A percentile compares a stretch with the other conserved stretches of the same genome.
Evolutionary conservation across 2,888 invertebrate species (phyloP).

Genomic region (Nysson spinosus): DNA sequence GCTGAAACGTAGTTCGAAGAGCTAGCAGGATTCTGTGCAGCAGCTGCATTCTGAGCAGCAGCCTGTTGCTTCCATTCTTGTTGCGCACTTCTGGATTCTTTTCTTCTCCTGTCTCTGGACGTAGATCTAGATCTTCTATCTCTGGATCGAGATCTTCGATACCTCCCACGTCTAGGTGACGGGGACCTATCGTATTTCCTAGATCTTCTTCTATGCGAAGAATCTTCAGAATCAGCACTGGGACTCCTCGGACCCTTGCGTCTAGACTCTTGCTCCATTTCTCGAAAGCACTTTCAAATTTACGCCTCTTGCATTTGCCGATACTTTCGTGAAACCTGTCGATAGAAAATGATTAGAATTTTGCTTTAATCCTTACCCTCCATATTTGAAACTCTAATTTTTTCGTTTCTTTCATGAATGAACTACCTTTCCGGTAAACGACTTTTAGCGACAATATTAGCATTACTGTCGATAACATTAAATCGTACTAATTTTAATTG

Average conservation of each 20-base stretch:
- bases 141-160: slow-evolving; percentile 71
- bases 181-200: slow-evolving; percentile 73
- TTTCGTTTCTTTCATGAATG: no score
- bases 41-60: slow-evolving; percentile 52
- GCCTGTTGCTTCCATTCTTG: slow-evolving; percentile 69
- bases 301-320: neutral
- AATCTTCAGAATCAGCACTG: slow-evolving; percentile 72
- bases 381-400: no score
- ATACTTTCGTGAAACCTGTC: no score
- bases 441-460: no score
- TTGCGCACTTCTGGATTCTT: slow-evolving; percentile 63
- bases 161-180: slow-evolving; percentile 72
- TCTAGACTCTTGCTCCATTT: slow-evolving; percentile 67
- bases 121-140: slow-evolving; percentile 70
- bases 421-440: no score
- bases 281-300: neutral
- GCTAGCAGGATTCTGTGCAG: slow-evolving; percentile 56
- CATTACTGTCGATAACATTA: no score
- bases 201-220: slow-evolving; percentile 69
- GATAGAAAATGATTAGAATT: no score
- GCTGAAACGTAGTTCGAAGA: slow-evolving; percentile 62
- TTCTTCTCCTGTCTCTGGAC: slow-evolving; percentile 70
- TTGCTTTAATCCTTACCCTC: no score
- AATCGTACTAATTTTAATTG: no score
- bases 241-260: slow-evolving; percentile 73